These are phyloP conservation scores for Halcyon badia DNA, from an alignment of 2,797 vertebrate genomes.

Conservation along the genomic window DNA sequence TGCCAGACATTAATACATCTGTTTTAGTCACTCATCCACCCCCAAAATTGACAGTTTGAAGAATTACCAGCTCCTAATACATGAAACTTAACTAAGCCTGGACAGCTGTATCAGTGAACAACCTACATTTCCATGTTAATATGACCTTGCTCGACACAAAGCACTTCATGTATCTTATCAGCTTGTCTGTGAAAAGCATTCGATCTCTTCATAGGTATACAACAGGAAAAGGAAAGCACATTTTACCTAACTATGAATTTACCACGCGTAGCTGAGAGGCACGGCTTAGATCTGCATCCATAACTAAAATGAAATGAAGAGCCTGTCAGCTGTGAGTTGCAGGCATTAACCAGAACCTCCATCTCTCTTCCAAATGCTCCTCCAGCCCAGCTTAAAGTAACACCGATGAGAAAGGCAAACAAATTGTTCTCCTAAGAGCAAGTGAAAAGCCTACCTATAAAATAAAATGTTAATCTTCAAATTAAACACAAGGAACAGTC, in stretches of 20 bases:
- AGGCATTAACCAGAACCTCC: not conserved
- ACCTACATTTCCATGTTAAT: constrained; percentile 21
- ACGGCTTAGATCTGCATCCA: not conserved
- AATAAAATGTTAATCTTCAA: not conserved
- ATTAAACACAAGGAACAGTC: not conserved
- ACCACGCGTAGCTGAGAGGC: not conserved
- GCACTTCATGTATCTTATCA: constrained; percentile 10
- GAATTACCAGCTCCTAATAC: constrained; percentile 44
- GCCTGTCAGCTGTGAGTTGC: not conserved
- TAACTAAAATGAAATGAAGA: not conserved
- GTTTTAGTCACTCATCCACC: constrained; percentile 60
- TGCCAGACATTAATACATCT: constrained; percentile 52
- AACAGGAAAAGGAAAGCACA: not conserved
- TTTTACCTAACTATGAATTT: not conserved
- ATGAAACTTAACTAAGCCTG: constrained; percentile 36
- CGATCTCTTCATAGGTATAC: not conserved
- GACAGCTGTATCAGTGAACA: constrained; percentile 29
- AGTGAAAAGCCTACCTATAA: not conserved
- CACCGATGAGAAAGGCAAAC: not conserved
- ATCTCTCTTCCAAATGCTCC: not conserved
- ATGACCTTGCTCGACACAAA: not conserved
- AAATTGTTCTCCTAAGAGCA: not conserved
- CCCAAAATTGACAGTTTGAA: constrained; percentile 47
- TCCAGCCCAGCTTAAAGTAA: not conserved
- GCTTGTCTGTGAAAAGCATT: not conserved